These are phyloP conservation scores for Pristiophorus japonicus DNA, from an alignment of 2,113 vertebrate species.

Conservation along the genomic window DNA sequence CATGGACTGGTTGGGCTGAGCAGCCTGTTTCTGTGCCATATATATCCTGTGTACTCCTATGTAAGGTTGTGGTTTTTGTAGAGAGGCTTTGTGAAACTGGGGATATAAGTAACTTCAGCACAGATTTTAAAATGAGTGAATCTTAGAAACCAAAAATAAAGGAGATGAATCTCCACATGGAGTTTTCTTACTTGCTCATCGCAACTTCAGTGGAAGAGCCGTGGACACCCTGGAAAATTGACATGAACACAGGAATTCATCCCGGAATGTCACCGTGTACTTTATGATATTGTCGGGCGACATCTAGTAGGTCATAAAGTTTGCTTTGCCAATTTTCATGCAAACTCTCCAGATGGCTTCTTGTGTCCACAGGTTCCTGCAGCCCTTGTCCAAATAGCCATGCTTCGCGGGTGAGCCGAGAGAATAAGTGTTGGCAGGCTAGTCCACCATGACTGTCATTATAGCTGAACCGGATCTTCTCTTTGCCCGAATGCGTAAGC, in stretches of 20 bases:
- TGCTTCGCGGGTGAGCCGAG: not conserved
- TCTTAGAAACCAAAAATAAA: not conserved
- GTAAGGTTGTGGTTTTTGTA: not conserved
- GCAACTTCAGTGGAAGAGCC: not conserved
- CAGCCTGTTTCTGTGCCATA: too few species aligned
- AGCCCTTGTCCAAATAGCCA: not conserved
- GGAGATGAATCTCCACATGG: too few species aligned
- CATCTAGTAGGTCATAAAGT: not conserved
- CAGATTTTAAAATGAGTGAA: not conserved
- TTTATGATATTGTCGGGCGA: not conserved
- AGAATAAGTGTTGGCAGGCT: not conserved
- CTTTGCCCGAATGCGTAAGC: too few species aligned
- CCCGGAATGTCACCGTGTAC: not conserved
- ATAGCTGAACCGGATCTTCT: not conserved
- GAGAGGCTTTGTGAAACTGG: not conserved
- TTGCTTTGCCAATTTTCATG: not conserved
- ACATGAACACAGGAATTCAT: too few species aligned
- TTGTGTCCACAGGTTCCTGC: too few species aligned
- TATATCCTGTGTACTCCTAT: too few species aligned
- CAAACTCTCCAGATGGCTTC: not conserved
- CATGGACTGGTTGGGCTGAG: too few species aligned
- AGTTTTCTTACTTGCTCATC: not conserved
- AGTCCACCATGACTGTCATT: not conserved
- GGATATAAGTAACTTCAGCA: not conserved
- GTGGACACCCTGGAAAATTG: not conserved